Conservation (phyloP, 1,140 invertebrate genomes). For the Drosophila nannoptera region DNA sequence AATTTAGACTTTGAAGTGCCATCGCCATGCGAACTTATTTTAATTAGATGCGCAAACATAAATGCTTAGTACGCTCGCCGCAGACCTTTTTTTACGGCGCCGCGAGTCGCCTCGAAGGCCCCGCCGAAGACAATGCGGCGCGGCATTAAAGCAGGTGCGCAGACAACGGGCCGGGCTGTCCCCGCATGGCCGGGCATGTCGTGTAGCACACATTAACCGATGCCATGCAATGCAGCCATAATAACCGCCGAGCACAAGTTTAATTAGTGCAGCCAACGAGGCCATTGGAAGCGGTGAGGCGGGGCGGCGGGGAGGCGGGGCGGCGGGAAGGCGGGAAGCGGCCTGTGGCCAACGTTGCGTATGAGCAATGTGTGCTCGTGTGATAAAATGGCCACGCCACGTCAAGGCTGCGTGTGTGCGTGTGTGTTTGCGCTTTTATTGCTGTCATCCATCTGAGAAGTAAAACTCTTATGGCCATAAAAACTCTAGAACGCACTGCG, state of each 20-base stretch:
- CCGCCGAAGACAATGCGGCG: conserved; percentile 58
- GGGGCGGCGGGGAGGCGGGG: no score
- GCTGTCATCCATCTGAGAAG: conserved; percentile 74
- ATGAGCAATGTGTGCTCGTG: conserved; percentile 76
- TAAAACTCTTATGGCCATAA: conserved; percentile 76
- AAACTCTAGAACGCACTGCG: conserved; percentile 67
- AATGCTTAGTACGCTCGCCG: conserved; percentile 65
- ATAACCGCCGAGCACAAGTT: conserved; percentile 74
- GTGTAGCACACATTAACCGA: conserved; percentile 75
- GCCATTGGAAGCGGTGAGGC: conserved; percentile 50
- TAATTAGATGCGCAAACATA: conserved; percentile 75
- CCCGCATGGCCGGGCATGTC: conserved; percentile 25
- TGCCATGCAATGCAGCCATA: conserved; percentile 77
- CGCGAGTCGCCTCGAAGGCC: conserved; percentile 24
- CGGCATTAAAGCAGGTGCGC: conserved; percentile 64
- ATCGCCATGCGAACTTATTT: conserved; percentile 77
- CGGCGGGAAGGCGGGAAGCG: no score
- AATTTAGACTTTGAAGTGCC: conserved; percentile 77
- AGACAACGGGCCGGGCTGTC: conserved; percentile 1
- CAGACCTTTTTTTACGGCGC: conserved; percentile 43
- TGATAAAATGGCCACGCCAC: conserved; percentile 67
- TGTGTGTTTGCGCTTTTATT: conserved; percentile 63
- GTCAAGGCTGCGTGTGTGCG: conserved; percentile 54
- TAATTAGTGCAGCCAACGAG: conserved; percentile 74
- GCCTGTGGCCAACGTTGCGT: conserved; percentile 72